A percentile compares a stretch with the other conserved stretches of the same genome.
Evolutionary conservation across 1,140 invertebrate species (phyloP).

Genomic region (Cepaea nemoralis): DNA sequence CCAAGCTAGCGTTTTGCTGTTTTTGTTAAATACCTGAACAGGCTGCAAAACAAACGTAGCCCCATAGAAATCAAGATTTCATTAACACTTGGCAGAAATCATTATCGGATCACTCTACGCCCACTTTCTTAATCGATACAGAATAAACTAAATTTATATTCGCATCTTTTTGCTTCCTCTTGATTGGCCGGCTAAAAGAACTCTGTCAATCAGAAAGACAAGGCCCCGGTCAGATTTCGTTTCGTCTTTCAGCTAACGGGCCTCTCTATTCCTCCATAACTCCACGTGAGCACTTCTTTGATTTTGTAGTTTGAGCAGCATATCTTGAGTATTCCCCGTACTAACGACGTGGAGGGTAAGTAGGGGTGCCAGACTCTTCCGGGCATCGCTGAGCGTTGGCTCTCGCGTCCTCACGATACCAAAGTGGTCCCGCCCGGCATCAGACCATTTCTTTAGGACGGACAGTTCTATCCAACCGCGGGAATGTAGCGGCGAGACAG

Average conservation of each 20-base stretch:
- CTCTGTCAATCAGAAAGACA: neutral
- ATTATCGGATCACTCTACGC: neutral
- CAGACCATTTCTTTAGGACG: neutral
- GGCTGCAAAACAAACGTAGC: neutral
- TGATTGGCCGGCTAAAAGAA: neutral
- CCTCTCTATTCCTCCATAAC: neutral
- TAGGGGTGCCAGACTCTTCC: neutral
- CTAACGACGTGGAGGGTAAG: neutral
- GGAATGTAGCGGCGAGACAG: constrained; percentile 10
- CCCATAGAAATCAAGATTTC: neutral
- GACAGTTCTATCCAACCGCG: neutral
- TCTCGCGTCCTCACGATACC: neutral
- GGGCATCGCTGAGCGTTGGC: neutral
- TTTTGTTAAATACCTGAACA: no score
- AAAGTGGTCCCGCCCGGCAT: constrained; percentile 4
- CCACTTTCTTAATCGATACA: constrained; percentile 9
- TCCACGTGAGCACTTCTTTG: neutral
- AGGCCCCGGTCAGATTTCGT: neutral
- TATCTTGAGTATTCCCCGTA: neutral
- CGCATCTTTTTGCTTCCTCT: neutral
- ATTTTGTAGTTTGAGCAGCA: constrained; percentile 6
- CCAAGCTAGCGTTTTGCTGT: no score
- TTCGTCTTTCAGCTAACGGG: neutral
- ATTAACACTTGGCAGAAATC: neutral
- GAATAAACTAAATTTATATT: constrained; percentile 19